A percentile compares a stretch with the other conserved stretches of the same genome.
These are phyloP conservation scores for Oryzias sinensis DNA, from an alignment of 2,797 vertebrate species.

Conservation along the genomic window DNA sequence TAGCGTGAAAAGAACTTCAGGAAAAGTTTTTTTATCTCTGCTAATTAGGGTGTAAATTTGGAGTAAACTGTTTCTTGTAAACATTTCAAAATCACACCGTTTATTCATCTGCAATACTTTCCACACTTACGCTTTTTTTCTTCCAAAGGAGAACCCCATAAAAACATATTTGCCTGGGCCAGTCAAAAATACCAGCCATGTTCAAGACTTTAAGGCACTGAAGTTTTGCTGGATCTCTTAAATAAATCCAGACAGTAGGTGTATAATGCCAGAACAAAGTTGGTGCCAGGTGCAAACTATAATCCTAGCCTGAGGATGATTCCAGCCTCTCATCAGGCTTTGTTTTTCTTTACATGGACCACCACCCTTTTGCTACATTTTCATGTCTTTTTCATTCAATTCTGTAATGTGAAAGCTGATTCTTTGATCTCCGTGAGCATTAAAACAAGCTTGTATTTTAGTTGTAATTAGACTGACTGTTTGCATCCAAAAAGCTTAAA, in stretches of 20 bases:
- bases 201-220: not conserved
- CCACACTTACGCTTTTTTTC: not conserved
- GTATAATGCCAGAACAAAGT: not conserved
- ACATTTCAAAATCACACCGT: not conserved
- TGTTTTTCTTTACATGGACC: not conserved
- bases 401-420: not conserved
- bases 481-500: too few species aligned
- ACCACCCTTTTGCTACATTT: not conserved
- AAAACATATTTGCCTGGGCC: not conserved
- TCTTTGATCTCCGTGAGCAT: not conserved
- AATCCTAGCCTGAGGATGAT: not conserved
- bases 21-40: not conserved
- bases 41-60: not conserved
- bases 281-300: constrained; percentile 2
- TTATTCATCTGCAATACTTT: not conserved
- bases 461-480: too few species aligned
- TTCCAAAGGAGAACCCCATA: not conserved
- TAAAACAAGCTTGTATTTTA: not conserved
- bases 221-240: not conserved
- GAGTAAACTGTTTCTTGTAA: not conserved
- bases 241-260: constrained; percentile 1
- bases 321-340: not conserved
- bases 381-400: not conserved
- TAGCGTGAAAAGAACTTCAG: too few species aligned
- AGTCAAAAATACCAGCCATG: not conserved